Conservation (phyloP, 2,888 invertebrate genomes). For the Pseudococcus longispinus region DNA sequence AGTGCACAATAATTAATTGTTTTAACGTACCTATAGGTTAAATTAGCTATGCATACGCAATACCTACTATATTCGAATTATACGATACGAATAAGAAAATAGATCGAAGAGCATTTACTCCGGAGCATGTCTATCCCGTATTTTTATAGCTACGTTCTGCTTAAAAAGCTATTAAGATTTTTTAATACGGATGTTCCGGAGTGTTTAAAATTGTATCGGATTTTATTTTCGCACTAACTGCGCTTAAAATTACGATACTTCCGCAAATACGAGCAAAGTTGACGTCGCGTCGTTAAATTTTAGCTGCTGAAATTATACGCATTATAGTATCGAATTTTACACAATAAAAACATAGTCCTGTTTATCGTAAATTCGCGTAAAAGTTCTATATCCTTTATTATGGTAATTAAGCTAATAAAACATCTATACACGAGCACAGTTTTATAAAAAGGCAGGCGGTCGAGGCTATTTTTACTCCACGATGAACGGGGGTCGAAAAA, state of each 20-base stretch:
- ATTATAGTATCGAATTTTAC: neutral
- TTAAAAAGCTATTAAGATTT: conserved; percentile 18
- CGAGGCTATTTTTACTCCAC: neutral
- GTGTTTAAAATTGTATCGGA: neutral
- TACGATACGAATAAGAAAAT: too few species aligned
- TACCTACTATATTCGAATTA: neutral
- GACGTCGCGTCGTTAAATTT: conserved; percentile 20
- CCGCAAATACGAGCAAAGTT: neutral
- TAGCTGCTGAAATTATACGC: neutral
- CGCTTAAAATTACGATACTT: conserved; percentile 3
- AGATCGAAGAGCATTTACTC: neutral
- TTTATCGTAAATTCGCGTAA: neutral
- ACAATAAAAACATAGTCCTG: conserved; percentile 14
- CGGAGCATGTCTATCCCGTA: neutral
- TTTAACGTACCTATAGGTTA: neutral
- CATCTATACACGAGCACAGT: neutral
- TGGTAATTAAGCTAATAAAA: conserved; percentile 19
- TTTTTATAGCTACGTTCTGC: neutral
- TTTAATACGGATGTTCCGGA: neutral
- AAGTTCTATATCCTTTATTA: conserved; percentile 15
- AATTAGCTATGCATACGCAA: neutral
- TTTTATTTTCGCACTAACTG: conserved; percentile 1
- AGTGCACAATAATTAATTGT: neutral
- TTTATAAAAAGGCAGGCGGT: neutral
- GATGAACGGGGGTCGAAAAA: neutral